phyloP scores from a whole-genome alignment of 2,113 vertebrate species.

The Catharus fuscescens region DNA sequence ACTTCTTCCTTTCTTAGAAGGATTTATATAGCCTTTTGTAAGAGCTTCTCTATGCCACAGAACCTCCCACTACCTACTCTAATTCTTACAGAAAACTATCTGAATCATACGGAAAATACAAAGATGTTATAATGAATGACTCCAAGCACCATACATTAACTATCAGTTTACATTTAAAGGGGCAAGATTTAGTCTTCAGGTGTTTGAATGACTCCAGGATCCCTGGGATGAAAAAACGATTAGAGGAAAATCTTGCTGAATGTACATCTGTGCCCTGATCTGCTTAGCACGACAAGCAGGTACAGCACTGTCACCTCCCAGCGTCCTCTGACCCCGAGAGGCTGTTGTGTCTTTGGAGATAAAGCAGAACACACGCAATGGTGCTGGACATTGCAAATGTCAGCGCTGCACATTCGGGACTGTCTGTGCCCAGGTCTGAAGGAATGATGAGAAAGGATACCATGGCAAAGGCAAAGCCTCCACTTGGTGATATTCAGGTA shows the following conservation, averaged over 20 bases:
- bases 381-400: neutral
- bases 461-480: neutral
- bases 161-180: neutral
- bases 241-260: neutral
- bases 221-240: neutral
- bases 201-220: neutral
- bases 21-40: neutral
- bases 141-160: neutral
- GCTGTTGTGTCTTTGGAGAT: accelerated
- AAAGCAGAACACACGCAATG: accelerated
- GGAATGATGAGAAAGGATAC: neutral
- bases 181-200: neutral
- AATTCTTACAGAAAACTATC: neutral
- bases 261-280: neutral
- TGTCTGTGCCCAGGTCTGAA: neutral
- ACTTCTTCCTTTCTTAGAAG: neutral
- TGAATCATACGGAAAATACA: neutral
- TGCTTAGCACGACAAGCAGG: neutral
- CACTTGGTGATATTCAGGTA: neutral
- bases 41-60: neutral
- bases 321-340: accelerated
- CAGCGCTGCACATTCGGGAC: accelerated
- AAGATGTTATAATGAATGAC: neutral
- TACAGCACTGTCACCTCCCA: neutral
- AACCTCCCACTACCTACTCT: neutral